Percentiles rank a stretch among this genome's conserved stretches.
Conservation (phyloP, 1,140 invertebrate species). For the Prorops nasuta region DNA sequence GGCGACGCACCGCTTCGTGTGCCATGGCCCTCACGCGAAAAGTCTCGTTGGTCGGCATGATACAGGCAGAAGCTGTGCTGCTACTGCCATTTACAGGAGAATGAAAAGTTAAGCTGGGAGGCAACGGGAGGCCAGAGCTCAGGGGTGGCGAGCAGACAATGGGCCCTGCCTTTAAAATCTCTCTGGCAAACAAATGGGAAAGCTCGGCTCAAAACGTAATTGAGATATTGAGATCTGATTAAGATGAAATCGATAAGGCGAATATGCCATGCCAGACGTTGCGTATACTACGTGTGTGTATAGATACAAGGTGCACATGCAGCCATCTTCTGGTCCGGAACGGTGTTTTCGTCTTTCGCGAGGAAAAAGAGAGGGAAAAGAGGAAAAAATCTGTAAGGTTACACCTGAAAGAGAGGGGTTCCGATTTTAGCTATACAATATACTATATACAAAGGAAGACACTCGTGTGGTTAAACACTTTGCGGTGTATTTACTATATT, state of each 20-base stretch:
- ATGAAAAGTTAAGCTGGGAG: no score
- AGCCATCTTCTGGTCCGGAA: no score
- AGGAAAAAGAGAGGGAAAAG: background rate
- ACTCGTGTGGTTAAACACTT: conserved; percentile 54
- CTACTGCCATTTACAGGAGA: no score
- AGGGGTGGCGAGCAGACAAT: conserved; percentile 50
- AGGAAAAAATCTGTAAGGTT: conserved; percentile 30
- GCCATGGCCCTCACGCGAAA: no score
- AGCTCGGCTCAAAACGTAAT: conserved; percentile 51
- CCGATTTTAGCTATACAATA: no score
- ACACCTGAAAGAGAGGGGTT: conserved; percentile 31
- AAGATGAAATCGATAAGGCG: conserved; percentile 54
- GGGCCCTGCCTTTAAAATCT: conserved; percentile 51
- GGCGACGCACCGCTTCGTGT: no score
- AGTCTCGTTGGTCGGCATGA: no score
- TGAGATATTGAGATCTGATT: conserved; percentile 57
- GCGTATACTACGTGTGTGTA: no score
- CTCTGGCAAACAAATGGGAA: conserved; percentile 48
- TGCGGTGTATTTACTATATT: conserved; percentile 24
- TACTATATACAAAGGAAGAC: conserved; percentile 51
- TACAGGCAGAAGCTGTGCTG: no score
- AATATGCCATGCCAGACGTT: no score
- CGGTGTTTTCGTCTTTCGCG: background rate
- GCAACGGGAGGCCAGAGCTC: no score
- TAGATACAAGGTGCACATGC: no score